Conservation (phyloP, 2,113 vertebrate genomes). For the Dolichotis patagonum region DNA sequence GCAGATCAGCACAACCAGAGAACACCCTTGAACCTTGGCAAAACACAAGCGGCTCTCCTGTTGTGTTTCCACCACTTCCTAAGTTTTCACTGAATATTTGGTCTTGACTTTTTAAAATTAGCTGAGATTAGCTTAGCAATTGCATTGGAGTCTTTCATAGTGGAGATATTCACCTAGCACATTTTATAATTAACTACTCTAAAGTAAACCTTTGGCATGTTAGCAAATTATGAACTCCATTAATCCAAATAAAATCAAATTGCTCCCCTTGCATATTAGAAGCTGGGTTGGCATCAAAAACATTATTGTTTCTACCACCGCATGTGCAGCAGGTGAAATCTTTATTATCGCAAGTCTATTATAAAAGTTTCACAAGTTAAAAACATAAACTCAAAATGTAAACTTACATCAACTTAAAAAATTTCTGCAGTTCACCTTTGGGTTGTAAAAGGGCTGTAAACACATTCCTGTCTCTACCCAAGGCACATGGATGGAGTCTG, state of each 20-base stretch:
- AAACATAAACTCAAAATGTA: conserved; percentile 73
- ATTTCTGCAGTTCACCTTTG: conserved; percentile 65
- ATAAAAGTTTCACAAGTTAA: conserved; percentile 73
- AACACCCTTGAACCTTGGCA: conserved; percentile 27
- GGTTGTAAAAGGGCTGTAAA: conserved; percentile 63
- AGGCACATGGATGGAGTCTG: background rate
- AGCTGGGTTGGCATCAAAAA: conserved; percentile 58
- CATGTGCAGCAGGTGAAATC: conserved; percentile 69
- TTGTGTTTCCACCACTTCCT: conserved; percentile 61
- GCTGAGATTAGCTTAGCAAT: conserved; percentile 66
- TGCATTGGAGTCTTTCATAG: conserved; percentile 18
- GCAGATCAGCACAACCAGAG: conserved; percentile 70
- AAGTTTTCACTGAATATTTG: conserved; percentile 1
- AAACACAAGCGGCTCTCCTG: conserved; percentile 6
- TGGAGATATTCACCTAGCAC: conserved; percentile 60
- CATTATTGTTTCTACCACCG: conserved; percentile 63
- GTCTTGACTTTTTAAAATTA: conserved; percentile 21
- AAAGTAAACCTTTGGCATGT: conserved; percentile 50
- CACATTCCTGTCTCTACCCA: conserved; percentile 60
- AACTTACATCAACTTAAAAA: conserved; percentile 68
- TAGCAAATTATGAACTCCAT: conserved; percentile 64
- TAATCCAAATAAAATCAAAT: conserved; percentile 65
- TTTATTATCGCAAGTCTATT: conserved; percentile 65
- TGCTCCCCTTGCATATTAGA: background rate
- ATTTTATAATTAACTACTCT: conserved; percentile 57